A percentile compares a stretch with the other conserved stretches of the same genome.
These are phyloP conservation scores for Gephyroberyx darwinii DNA, from an alignment of 2,797 vertebrate genomes.

Conservation along the genomic window DNA sequence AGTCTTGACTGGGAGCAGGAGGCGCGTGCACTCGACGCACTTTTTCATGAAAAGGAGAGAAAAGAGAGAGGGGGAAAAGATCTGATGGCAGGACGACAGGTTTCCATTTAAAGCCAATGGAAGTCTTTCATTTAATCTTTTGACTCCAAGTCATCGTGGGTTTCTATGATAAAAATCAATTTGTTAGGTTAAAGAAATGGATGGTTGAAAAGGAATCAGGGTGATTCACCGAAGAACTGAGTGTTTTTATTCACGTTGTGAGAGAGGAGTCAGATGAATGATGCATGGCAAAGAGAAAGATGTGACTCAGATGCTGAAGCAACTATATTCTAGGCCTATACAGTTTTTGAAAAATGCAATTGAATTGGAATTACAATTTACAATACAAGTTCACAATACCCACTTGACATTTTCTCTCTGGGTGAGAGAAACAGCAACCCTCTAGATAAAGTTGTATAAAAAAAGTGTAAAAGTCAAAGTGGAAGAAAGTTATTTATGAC, in stretches of 20 bases:
- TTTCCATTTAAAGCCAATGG: constrained; percentile 69
- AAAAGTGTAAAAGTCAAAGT: constrained; percentile 7
- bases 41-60: constrained; percentile 65
- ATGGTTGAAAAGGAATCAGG: constrained; percentile 68
- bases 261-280: constrained; percentile 51
- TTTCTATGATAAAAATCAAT: constrained; percentile 50
- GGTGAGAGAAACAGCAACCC: no score
- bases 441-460: no score
- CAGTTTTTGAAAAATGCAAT: background rate
- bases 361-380: constrained; percentile 7
- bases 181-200: constrained; percentile 53
- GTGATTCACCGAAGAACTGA: constrained; percentile 61
- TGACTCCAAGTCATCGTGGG: constrained; percentile 37
- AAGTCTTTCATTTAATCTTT: constrained; percentile 69
- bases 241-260: constrained; percentile 45
- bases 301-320: constrained; percentile 13
- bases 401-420: no score
- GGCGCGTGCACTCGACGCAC: constrained; percentile 55
- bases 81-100: constrained; percentile 74
- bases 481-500: background rate
- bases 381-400: background rate
- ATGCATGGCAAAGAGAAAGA: constrained; percentile 36
- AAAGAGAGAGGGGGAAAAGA: constrained; percentile 69
- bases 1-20: constrained; percentile 75
- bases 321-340: constrained; percentile 5